These are phyloP conservation scores for Drosophila dunni DNA, from an alignment of 1,140 invertebrate genomes.

Conservation along the genomic window DNA sequence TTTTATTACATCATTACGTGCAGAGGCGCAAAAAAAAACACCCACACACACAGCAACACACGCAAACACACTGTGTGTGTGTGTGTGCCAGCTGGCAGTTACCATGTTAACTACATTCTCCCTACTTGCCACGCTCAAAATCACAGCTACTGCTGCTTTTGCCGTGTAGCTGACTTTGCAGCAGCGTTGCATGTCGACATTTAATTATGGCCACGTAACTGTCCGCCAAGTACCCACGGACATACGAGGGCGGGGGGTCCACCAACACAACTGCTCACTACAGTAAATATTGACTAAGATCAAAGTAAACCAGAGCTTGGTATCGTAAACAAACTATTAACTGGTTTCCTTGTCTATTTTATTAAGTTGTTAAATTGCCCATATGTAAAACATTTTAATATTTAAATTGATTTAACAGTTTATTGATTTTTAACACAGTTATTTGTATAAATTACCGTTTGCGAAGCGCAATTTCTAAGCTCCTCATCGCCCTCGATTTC, in stretches of 20 bases:
- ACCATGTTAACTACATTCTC: conserved; percentile 16
- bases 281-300: conserved; percentile 18
- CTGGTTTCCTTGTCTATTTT: no score
- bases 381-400: no score
- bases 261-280: conserved; percentile 2
- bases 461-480: no score
- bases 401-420: no score
- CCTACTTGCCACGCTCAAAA: conserved; percentile 7
- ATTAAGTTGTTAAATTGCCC: no score
- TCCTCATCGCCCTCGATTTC: no score
- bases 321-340: background rate
- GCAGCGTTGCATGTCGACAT: conserved; percentile 76
- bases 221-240: conserved; percentile 39
- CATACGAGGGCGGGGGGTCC: background rate
- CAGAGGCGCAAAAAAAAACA: conserved; percentile 55
- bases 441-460: no score
- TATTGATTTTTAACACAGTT: no score
- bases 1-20: conserved; percentile 84
- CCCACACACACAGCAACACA: background rate
- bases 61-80: background rate
- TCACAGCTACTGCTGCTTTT: conserved; percentile 23
- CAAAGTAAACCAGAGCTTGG: background rate
- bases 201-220: conserved; percentile 77
- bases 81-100: conserved; percentile 4
- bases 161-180: conserved; percentile 47